A percentile compares a stretch with the other conserved stretches of the same genome.
These are phyloP conservation scores for Elaphurus davidianus DNA, from an alignment of 2,113 vertebrate genomes.

Conservation along the genomic window DNA sequence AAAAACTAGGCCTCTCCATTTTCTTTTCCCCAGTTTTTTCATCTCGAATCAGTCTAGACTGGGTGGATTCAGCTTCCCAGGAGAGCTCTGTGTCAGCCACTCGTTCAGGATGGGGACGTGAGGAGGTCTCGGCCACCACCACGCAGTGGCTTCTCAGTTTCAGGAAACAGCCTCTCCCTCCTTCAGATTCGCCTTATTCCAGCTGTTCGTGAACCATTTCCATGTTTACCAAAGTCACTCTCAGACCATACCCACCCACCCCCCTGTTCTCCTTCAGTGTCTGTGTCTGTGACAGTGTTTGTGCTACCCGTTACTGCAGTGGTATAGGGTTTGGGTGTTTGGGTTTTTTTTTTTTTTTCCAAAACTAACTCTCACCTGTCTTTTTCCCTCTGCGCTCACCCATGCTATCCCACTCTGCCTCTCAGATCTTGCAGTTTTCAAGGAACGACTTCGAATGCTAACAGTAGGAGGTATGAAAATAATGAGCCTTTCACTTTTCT, in stretches of 20 bases:
- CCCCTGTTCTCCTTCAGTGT: conserved; percentile 33
- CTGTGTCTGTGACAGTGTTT: conserved; percentile 65
- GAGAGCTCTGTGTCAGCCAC: background rate
- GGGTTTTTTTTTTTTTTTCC: background rate
- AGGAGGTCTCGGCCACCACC: conserved; percentile 62
- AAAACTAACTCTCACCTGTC: conserved; percentile 84
- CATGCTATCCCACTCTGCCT: conserved; percentile 80
- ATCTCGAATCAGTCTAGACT: background rate
- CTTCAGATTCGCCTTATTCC: background rate
- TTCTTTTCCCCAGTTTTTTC: background rate
- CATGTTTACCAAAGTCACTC: background rate
- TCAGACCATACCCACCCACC: background rate
- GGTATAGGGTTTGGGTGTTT: conserved; percentile 17
- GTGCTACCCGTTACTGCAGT: conserved; percentile 63
- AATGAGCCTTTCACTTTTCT: conserved; percentile 73
- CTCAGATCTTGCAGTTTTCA: conserved; percentile 93
- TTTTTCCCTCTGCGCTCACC: conserved; percentile 78
- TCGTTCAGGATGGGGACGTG: accelerated
- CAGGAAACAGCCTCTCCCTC: background rate
- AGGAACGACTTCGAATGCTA: conserved; percentile 95
- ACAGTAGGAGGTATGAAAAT: conserved; percentile 96
- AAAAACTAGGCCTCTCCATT: background rate
- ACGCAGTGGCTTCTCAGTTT: conserved; percentile 52
- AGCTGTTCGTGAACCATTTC: conserved; percentile 14
- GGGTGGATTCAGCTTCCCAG: background rate